Evolutionary conservation across 2,797 vertebrate genomes (phyloP), one percentile per base, ranked within the genome.

Genomic region (Sebastolobus alascanus): DNA sequence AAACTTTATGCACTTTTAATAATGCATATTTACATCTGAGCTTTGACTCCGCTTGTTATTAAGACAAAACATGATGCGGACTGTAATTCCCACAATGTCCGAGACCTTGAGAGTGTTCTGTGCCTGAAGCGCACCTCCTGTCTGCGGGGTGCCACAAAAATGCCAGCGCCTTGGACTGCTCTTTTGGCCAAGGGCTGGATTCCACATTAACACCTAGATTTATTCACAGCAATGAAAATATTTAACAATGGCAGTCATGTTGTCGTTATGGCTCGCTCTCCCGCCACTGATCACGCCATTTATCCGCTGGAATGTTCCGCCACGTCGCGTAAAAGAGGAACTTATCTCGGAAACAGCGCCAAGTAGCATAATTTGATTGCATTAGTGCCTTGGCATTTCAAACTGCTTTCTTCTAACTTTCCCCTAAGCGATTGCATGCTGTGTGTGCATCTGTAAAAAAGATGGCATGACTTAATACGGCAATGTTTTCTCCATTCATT

Each of bases 101-200:
- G 9, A 73, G 82, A 87, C 72, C 83, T 89, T 86, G 72, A 84
- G 75, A 82, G 20, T 3, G 16, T 46, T 66, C 52, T 43, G 46
- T 83, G 89, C 89, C 82, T 84, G 75, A 71, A 91, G 88, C 75
- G 8, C 33, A 56, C 43, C 66, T 79, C 20, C 58, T 60, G 75
- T 88, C 79, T 84, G 77, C 13, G 61, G 73, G 58, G 68, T 75
- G 82, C 86, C 64, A 85, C 74, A 80, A 70, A 80, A 70, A 80
- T 84, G 55, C 61, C 66, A 75, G n/a, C 2, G 35, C 63, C 78
- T 72, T 69, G 55, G 77, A 77, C 79, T 84, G 40, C 78, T 71
- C 52, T 84, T 85, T 83, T 84, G 67, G 80, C 84, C 72, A 82
- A 85, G 76, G 88, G 88, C 84, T 88, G 87, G 79, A 89, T 73